Percentiles rank a stretch among this genome's conserved stretches.
Conservation (phyloP, 2,113 vertebrate genomes). For the Emydura subglobosa region DNA sequence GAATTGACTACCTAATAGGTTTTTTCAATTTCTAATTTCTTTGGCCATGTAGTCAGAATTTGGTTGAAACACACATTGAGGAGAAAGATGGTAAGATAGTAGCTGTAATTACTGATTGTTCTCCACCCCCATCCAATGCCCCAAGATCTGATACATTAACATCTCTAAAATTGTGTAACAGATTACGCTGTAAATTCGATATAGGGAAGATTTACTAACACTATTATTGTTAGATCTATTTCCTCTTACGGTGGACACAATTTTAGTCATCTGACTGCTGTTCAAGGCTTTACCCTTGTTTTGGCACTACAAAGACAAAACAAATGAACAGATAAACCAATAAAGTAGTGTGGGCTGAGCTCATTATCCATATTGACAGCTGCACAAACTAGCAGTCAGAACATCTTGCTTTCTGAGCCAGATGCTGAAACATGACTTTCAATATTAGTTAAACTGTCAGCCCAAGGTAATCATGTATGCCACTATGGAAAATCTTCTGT, state of each 20-base stretch:
- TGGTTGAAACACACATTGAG: background rate
- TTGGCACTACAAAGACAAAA: slow-evolving; percentile 37
- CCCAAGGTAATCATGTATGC: background rate
- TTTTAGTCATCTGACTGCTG: slow-evolving; percentile 13
- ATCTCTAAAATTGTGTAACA: rapidly evolving
- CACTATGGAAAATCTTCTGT: background rate
- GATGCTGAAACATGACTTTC: background rate
- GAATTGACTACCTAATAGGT: background rate
- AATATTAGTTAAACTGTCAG: background rate
- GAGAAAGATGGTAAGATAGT: background rate
- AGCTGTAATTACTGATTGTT: rapidly evolving
- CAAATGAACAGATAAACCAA: background rate
- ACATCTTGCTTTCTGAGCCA: background rate
- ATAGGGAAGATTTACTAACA: background rate
- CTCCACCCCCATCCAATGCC: background rate
- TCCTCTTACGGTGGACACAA: background rate
- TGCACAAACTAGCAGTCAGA: slow-evolving; percentile 3
- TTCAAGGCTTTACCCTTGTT: background rate
- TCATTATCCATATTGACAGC: background rate
- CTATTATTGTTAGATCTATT: background rate
- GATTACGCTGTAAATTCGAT: rapidly evolving
- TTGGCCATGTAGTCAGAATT: background rate
- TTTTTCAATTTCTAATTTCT: background rate
- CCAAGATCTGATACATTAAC: too few species aligned
- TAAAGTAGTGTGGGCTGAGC: slow-evolving; percentile 3